Evolutionary conservation across 1,140 invertebrate species (phyloP), one percentile per base, ranked within the genome.

Genomic region (Euwallacea fornicatus): DNA sequence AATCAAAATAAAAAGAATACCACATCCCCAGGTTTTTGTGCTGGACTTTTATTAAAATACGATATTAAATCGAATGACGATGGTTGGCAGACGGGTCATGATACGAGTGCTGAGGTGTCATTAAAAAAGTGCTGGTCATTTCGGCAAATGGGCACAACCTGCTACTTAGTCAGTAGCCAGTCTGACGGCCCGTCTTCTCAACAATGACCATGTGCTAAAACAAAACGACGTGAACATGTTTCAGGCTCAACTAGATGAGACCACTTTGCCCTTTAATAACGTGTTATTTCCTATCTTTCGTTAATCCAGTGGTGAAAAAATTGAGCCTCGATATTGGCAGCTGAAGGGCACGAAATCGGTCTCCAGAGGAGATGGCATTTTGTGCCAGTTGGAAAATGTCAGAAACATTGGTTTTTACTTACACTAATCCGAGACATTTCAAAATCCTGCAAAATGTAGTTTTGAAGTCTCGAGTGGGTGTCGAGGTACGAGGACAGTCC

Each of bases 111-210:
- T 74, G 72, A 77, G 77, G 77, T 80, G 78, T 80, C 79, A 80
- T 80, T 80, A 79, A 76, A 78, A 79, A 79, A 79, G 70, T 78
- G 79, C 79, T 76, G 69, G 79, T 80, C 79, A 80, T 75, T 77
- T 76, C 77, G 74, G 78, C 78, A 80, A 80, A 80, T 80, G 79
- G 78, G 71, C 74, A 74, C 79, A 77, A 79, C 76, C 79, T 79
- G 78, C 79, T 80, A 80, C 79, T 80, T 80, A 80, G 79, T 72
- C 79, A 76, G 79, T 80, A 80, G 79, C 79, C 79, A 78, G 77
- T 76, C 76, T 74, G 77, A 74, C 76, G 77, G 77, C 74, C 44
- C 46, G 16, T 43, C 66, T 73, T 73, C 73, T 75, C 73, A 78
- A 46, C 42, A 60, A 66, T 21, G 64, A 53, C 53, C 50, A 66